phyloP scores from a whole-genome alignment of 2,888 invertebrate species.

The Dichetophora obliterata region DNA sequence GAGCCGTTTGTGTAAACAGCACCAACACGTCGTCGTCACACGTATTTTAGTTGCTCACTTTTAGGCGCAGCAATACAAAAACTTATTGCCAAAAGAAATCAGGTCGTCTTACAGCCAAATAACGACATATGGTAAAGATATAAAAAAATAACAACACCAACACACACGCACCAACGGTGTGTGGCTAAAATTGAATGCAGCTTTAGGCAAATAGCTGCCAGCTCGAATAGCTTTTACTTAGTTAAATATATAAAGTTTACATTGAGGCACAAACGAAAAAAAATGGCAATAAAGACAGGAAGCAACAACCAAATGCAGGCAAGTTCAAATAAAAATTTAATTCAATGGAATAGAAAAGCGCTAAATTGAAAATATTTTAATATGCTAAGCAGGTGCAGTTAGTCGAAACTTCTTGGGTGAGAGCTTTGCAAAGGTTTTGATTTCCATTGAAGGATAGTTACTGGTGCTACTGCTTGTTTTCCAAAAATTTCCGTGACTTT shows the following conservation, averaged over 20 bases:
- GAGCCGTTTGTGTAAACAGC: background rate
- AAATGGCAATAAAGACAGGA: background rate
- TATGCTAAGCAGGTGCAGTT: conserved; percentile 1
- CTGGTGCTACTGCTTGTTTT: too few relatives aligned
- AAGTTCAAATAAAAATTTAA: background rate
- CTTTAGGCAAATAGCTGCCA: background rate
- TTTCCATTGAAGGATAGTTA: background rate
- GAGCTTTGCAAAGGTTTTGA: background rate
- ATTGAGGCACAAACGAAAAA: background rate
- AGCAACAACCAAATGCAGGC: background rate
- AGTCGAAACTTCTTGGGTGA: too few relatives aligned
- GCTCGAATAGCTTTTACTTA: background rate
- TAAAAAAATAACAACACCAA: background rate
- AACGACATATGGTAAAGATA: conserved; percentile 22
- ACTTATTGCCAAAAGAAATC: background rate
- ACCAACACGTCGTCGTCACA: background rate
- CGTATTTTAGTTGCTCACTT: conserved; percentile 29
- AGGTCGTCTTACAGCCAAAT: background rate
- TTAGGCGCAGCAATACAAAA: conserved; percentile 16
- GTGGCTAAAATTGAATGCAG: conserved; percentile 7
- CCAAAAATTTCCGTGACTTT: too few relatives aligned
- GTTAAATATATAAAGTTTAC: conserved; percentile 2
- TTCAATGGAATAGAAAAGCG: background rate
- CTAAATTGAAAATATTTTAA: background rate
- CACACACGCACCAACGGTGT: background rate